These are phyloP conservation scores for Amia ocellicauda DNA, from an alignment of 2,113 vertebrate genomes.

Conservation along the genomic window DNA sequence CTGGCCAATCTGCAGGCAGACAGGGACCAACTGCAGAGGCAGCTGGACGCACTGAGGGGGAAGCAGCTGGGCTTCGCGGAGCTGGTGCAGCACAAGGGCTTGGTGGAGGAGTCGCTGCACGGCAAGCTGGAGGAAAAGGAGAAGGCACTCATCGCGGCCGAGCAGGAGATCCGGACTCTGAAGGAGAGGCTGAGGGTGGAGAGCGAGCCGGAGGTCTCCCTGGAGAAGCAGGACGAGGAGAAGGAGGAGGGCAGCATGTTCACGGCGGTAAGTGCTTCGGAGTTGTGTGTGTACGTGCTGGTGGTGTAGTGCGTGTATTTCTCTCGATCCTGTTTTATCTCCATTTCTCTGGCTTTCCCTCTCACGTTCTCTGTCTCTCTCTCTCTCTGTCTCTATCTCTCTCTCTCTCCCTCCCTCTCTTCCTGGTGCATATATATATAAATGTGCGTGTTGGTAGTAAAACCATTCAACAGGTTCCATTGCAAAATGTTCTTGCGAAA, in stretches of 20 bases:
- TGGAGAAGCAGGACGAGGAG: constrained; percentile 45
- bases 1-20: constrained; percentile 39
- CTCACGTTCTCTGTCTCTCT: too few relatives aligned
- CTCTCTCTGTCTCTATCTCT: too few relatives aligned
- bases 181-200: constrained; percentile 49
- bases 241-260: constrained; percentile 31
- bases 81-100: constrained; percentile 34
- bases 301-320: too few relatives aligned
- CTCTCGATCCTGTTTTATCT: too few relatives aligned
- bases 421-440: too few relatives aligned
- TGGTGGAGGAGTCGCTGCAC: constrained; percentile 23
- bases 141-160: constrained; percentile 50
- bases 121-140: constrained; percentile 35
- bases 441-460: too few relatives aligned
- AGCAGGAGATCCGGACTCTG: constrained; percentile 46
- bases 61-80: constrained; percentile 71
- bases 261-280: constrained; percentile 43
- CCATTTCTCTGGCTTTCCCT: not conserved
- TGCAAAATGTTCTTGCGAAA: too few relatives aligned
- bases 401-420: constrained; percentile 15
- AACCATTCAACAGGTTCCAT: too few relatives aligned
- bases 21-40: constrained; percentile 61
- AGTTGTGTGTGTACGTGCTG: too few relatives aligned
- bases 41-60: constrained; percentile 57
- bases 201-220: constrained; percentile 38